Evolutionary conservation across 2,888 invertebrate species (phyloP), one percentile per base, ranked within the genome.

Genomic region (Sclerodermus sp.): DNA sequence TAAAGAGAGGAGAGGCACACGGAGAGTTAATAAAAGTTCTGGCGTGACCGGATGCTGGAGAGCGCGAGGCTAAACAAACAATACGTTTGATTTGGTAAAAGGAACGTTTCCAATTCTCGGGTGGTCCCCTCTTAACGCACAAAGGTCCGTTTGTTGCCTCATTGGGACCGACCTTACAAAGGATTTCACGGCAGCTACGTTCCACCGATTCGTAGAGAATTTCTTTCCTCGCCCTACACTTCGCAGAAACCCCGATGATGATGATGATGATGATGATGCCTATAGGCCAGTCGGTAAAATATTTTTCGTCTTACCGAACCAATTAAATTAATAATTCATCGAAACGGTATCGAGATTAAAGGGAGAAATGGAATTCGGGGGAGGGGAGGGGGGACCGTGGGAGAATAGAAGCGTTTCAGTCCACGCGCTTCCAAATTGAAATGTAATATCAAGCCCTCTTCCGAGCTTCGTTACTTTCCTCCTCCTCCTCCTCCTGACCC

Each of bases 381-480:
- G n/a, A n/a, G n/a, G n/a, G n/a, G n/a, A n/a, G n/a, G n/a, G n/a
- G n/a, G n/a, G n/a, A n/a, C n/a, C n/a, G n/a, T n/a, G n/a, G n/a
- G n/a, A n/a, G n/a, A n/a, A n/a, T n/a, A n/a, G n/a, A n/a, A n/a
- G n/a, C n/a, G n/a, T n/a, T n/a, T n/a, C n/a, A n/a, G n/a, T n/a
- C n/a, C n/a, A 23, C 23, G 23, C 23, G 23, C 23, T 3, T 66
- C 69, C 62, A 73, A 73, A 73, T 73, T 73, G 73, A 73, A 73
- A 73, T 71, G 73, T 73, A 73, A 71, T 70, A 71, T 71, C 71
- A 64, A 67, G 60, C 60, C 64, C 62, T 34, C 12, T 34, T 34
- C 34, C 13, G 3, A n/a, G n/a, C n/a, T 13, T 34, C 4, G 12
- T 13, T 12, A n/a, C 34, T 13, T 13, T n/a, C 10, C 34, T 34